Percentiles rank a stretch among this genome's conserved stretches.
Evolutionary conservation across 1,140 invertebrate species (phyloP).

Genomic region (Metopolophium dirhodum): DNA sequence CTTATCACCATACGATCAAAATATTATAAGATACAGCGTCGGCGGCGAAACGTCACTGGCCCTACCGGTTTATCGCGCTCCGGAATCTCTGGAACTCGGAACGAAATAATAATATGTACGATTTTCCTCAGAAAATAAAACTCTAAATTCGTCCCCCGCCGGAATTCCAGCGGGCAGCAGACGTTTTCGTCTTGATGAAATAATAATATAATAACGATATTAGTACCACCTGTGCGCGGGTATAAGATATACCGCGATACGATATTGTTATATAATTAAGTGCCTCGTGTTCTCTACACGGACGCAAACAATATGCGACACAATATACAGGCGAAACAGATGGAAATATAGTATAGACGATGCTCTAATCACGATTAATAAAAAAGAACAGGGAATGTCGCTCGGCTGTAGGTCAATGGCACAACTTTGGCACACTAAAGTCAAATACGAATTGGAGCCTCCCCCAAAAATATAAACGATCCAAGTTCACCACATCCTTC

Average conservation of each 20-base stretch:
- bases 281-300: neutral
- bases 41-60: neutral
- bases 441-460: neutral
- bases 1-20: conserved; percentile 22
- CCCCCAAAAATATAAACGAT: neutral
- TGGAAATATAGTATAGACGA: neutral
- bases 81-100: conserved; percentile 46
- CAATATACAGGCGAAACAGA: neutral
- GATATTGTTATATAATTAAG: neutral
- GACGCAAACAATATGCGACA: neutral
- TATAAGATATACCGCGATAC: neutral
- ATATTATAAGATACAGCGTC: neutral
- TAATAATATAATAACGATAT: neutral
- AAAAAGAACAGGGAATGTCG: neutral
- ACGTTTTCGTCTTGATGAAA: neutral
- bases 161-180: neutral
- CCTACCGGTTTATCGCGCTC: conserved; percentile 45
- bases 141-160: neutral
- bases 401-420: neutral
- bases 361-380: neutral
- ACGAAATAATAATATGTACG: neutral
- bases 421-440: neutral
- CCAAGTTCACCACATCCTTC: too few species aligned
- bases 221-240: neutral
- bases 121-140: neutral